A percentile compares a stretch with the other conserved stretches of the same genome.
phyloP scores from a whole-genome alignment of 35 echinoderm and acorn worm genomes.

The Ptychodera flava region DNA sequence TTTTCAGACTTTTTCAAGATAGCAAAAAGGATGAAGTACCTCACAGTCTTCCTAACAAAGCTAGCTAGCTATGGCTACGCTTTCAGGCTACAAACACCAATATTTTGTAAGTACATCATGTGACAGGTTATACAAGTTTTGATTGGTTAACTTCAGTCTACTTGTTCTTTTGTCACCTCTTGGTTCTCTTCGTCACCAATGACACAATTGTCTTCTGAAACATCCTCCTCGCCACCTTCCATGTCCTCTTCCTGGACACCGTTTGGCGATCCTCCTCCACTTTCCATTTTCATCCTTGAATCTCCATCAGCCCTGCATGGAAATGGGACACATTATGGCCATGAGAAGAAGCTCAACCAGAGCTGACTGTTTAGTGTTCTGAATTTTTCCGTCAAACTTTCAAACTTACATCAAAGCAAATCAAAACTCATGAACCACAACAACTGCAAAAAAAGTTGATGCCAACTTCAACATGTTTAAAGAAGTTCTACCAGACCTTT shows the following conservation, averaged over 20 bases:
- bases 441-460: too few species aligned
- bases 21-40: too few species aligned
- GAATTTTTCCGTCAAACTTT: too few species aligned
- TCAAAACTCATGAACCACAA: too few species aligned
- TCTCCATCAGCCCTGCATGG: neutral
- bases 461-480: too few species aligned
- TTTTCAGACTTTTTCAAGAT: too few species aligned
- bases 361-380: too few species aligned
- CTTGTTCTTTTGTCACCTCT: neutral
- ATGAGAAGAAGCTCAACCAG: too few species aligned
- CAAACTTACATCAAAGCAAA: too few species aligned
- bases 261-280: neutral
- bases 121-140: neutral
- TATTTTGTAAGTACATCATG: constrained; percentile 1
- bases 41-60: too few species aligned
- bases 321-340: neutral
- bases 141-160: neutral
- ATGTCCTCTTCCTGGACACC: neutral
- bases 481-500: too few species aligned
- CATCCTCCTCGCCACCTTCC: neutral
- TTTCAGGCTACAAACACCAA: neutral
- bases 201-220: neutral
- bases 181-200: neutral
- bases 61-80: too few species aligned
- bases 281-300: neutral